These are phyloP conservation scores for Desmodus rotundus DNA, from an alignment of 2,113 vertebrate genomes.

Conservation along the genomic window DNA sequence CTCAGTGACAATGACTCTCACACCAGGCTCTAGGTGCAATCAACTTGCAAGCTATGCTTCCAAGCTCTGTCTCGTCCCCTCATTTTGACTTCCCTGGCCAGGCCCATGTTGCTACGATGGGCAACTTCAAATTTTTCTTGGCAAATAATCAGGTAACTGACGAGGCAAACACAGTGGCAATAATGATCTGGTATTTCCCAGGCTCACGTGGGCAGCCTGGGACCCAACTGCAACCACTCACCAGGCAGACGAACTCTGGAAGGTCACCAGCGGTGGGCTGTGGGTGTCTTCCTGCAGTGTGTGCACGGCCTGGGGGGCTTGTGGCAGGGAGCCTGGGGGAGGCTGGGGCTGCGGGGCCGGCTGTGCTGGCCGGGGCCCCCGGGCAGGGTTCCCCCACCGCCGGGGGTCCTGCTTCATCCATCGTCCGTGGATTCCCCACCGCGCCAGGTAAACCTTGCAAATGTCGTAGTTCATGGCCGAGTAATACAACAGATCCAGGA, in stretches of 20 bases:
- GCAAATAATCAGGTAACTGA: accelerated
- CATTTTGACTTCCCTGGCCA: not conserved
- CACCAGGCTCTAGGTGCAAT: accelerated
- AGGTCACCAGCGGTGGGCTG: constrained; percentile 89
- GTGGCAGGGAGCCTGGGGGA: constrained; percentile 73
- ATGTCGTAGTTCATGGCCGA: constrained; percentile 98
- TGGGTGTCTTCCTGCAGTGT: constrained; percentile 86
- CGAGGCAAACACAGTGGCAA: accelerated
- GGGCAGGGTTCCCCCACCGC: constrained; percentile 87
- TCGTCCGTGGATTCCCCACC: constrained; percentile 93
- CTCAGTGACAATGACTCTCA: accelerated
- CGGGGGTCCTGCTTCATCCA: constrained; percentile 92
- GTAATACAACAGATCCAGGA: constrained; percentile 96
- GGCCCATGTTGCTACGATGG: accelerated
- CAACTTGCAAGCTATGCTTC: not conserved
- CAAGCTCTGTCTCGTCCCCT: not conserved
- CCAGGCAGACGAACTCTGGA: constrained; percentile 95
- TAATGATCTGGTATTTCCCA: accelerated
- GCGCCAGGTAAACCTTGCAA: constrained; percentile 93
- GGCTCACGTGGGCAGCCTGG: accelerated
- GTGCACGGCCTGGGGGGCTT: constrained; percentile 86
- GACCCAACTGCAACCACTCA: constrained; percentile 70
- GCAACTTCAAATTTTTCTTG: not conserved
- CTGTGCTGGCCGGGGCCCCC: constrained; percentile 82
- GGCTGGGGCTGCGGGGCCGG: constrained; percentile 76